These are phyloP conservation scores for Kobus ellipsiprymnus DNA, from an alignment of 2,113 vertebrate genomes.

Conservation along the genomic window DNA sequence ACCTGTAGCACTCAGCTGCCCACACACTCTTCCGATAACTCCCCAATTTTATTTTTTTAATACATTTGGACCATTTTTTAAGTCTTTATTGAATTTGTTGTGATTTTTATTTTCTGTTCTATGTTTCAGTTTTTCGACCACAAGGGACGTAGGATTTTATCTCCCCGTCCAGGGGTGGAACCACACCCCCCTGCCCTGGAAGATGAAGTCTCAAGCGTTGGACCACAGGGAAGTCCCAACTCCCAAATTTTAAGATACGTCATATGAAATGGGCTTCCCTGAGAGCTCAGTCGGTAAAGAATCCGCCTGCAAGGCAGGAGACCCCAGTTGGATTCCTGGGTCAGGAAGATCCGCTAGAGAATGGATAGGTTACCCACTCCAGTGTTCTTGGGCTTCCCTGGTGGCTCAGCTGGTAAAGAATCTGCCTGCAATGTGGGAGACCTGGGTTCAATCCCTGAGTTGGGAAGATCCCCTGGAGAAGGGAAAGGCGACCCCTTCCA, in stretches of 20 bases:
- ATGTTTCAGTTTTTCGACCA: not conserved
- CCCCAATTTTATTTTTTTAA: not conserved
- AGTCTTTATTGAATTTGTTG: not conserved
- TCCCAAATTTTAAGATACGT: not conserved
- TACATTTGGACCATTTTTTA: not conserved
- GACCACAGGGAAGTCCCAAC: not conserved
- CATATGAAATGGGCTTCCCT: not conserved
- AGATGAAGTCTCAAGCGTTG: not conserved
- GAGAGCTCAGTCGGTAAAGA: not conserved
- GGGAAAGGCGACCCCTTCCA: not conserved
- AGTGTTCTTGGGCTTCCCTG: not conserved
- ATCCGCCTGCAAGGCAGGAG: not conserved
- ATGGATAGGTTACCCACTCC: not conserved
- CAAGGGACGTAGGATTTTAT: not conserved
- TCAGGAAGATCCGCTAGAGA: not conserved
- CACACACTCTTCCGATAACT: not conserved
- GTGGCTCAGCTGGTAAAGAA: not conserved
- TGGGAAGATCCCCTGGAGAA: not conserved
- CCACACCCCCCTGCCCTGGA: not conserved
- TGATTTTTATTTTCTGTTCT: not conserved
- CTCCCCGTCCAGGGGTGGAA: not conserved
- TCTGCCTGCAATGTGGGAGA: not conserved
- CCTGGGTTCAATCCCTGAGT: not conserved
- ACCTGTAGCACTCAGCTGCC: not conserved
- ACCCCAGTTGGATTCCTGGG: not conserved